Percentiles rank a stretch among this genome's conserved stretches.
Evolutionary conservation across 1,140 invertebrate genomes (phyloP).

Genomic region (Drosophila orosa): DNA sequence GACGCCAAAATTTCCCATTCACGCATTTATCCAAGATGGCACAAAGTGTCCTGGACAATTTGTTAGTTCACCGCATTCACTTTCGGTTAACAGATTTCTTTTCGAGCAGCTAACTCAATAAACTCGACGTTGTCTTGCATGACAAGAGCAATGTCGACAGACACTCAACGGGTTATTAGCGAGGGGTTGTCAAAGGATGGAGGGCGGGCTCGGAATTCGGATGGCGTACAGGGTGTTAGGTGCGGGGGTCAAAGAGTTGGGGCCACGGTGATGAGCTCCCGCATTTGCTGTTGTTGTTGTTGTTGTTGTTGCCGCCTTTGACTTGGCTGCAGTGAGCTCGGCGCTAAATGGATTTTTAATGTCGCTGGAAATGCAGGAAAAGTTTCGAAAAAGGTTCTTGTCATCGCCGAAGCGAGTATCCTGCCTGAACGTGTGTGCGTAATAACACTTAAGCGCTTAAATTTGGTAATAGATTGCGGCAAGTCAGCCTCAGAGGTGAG

Average conservation of each 20-base stretch:
- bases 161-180: constrained; percentile 80
- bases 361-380: constrained; percentile 75
- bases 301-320: constrained; percentile 7
- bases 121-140: constrained; percentile 50
- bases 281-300: constrained; percentile 5
- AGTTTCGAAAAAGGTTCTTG: constrained; percentile 66
- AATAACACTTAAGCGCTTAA: constrained; percentile 74
- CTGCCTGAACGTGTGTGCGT: constrained; percentile 43
- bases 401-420: constrained; percentile 51
- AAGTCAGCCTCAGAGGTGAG: constrained; percentile 7
- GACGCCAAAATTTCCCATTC: neutral
- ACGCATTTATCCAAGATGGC: constrained; percentile 24
- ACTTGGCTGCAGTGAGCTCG: constrained; percentile 57
- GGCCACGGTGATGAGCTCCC: constrained; percentile 39
- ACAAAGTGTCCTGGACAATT: constrained; percentile 41
- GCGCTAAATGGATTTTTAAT: constrained; percentile 82
- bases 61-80: constrained; percentile 46
- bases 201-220: neutral
- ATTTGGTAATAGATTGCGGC: constrained; percentile 44
- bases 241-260: neutral
- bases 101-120: constrained; percentile 72
- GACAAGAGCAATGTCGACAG: constrained; percentile 67
- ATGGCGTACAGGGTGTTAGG: neutral
- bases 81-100: constrained; percentile 70
- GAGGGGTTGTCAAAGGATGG: constrained; percentile 26